Evolutionary conservation across 1,140 invertebrate species (phyloP), one percentile per base, ranked within the genome.

Genomic region (Tetramorium parvispinum): DNA sequence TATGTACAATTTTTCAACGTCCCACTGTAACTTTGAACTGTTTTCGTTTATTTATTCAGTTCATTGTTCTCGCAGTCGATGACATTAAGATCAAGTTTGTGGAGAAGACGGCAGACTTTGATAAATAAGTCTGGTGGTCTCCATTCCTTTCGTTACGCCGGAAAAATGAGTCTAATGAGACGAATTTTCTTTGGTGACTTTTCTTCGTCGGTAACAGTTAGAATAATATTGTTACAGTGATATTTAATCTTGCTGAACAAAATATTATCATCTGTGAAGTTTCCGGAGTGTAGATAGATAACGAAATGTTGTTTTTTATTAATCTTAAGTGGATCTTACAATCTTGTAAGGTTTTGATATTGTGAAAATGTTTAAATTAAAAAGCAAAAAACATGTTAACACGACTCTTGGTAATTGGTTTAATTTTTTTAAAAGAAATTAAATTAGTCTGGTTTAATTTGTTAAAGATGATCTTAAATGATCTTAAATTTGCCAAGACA

Each of bases 111-210:
- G 11, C 21, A 46, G 76, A 46, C 32, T 46, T 37, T 43, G 51
- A 27, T 46, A 21, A 40, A 57, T 32, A 43, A 59, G 13, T 73
- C 18, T 37, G 43, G 46, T 32, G 13, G 68, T 82, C 55, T n/a
- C 57, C 51, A 59, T 46, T 71, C 18, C 13, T 8, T 73, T 21
- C 63, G 37, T 78, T 4, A 49, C 32, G 21, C 32, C 27, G 16
- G 11, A 82, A 37, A 70, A 70, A 55, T 53, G 8, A 55, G 40
- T 66, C 18, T 24, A 55, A 53, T 37, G 61, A 53, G 61, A 53
- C 27, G 21, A 40, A 57, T 43, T 70, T 65, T 70, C 65, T 70
- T 70, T 7, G 21, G 7, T 2, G 59, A 78, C 32, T 40, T 68
- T 55, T 18, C 21, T 66, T 53, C 32, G 6, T 51, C 13, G 10